Conservation (phyloP, 2,888 invertebrate species). For the Trichopria drosophilae region DNA sequence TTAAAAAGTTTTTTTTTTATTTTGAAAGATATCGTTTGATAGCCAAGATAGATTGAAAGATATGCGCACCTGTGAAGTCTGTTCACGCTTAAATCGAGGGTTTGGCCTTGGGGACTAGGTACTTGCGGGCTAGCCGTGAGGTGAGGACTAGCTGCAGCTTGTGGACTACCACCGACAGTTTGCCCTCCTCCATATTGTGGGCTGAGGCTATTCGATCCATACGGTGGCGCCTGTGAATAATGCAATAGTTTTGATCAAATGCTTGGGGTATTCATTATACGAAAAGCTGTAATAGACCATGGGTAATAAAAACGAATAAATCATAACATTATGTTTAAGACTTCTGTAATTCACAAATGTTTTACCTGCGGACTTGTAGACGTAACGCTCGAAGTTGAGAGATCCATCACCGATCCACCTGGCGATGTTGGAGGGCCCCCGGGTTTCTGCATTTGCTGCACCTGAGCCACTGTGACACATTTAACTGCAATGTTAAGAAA, state of each 20-base stretch:
- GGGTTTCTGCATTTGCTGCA: slow-evolving; percentile 64
- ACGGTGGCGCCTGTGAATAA: slow-evolving; percentile 67
- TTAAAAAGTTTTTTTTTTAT: no score
- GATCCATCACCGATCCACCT: slow-evolving; percentile 80
- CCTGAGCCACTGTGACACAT: slow-evolving; percentile 75
- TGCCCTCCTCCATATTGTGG: slow-evolving; percentile 74
- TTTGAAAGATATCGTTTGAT: no score
- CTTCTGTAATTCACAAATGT: slow-evolving; percentile 9
- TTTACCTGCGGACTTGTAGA: slow-evolving; percentile 81
- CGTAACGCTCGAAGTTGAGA: slow-evolving; percentile 83
- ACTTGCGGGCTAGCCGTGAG: slow-evolving; percentile 85
- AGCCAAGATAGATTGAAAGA: slow-evolving; percentile 4
- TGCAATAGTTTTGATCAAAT: no score
- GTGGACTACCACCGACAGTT: slow-evolving; percentile 77
- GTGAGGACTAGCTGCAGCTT: slow-evolving; percentile 82
- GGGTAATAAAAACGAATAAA: no score
- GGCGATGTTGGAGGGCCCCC: slow-evolving; percentile 72
- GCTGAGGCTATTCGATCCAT: slow-evolving; percentile 65
- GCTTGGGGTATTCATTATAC: no score
- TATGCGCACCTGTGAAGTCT: slow-evolving; percentile 76
- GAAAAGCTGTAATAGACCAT: no score
- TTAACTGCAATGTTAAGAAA: slow-evolving; percentile 65
- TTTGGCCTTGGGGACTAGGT: slow-evolving; percentile 89
- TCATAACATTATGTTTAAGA: slow-evolving; percentile 18
- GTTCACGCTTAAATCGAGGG: slow-evolving; percentile 85